A percentile compares a stretch with the other conserved stretches of the same genome.
Conservation (phyloP, 2,888 invertebrate genomes). For the Raillietiella orientalis region DNA sequence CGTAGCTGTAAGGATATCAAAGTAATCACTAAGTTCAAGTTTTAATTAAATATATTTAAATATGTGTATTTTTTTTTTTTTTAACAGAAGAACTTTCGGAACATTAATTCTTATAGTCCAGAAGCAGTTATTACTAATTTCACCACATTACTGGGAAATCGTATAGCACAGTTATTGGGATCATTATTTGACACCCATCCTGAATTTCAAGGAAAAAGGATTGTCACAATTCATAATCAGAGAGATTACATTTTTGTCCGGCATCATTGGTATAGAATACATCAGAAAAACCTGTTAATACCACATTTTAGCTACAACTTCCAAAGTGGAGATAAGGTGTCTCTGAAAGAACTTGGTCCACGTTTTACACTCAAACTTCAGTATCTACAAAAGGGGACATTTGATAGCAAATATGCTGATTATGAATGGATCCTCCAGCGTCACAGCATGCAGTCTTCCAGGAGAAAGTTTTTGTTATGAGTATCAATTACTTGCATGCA, state of each 20-base stretch:
- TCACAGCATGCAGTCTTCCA: conserved; percentile 72
- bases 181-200: conserved; percentile 85
- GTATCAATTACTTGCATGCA: no score
- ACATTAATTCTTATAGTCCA: conserved; percentile 57
- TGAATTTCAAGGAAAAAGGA: conserved; percentile 67
- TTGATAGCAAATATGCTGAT: conserved; percentile 84
- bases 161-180: conserved; percentile 67
- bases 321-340: conserved; percentile 25
- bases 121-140: conserved; percentile 91
- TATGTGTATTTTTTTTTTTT: conserved; percentile 3
- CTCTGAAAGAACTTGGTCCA: conserved; percentile 79
- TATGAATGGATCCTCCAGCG: conserved; percentile 86
- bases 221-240: conserved; percentile 94
- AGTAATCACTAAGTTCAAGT: no score
- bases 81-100: conserved; percentile 26
- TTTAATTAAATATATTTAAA: no score
- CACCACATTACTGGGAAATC: conserved; percentile 63
- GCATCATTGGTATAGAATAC: conserved; percentile 39
- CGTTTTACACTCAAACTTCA: conserved; percentile 72
- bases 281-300: neutral
- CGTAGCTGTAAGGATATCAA: conserved; percentile 57
- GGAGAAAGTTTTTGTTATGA: conserved; percentile 66
- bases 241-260: conserved; percentile 94
- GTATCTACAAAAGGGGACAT: conserved; percentile 82
- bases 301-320: conserved; percentile 38